Percentiles rank a stretch among this genome's conserved stretches.
phyloP scores from a whole-genome alignment of 2,888 invertebrate genomes.

The Romanomermis culicivorax region DNA sequence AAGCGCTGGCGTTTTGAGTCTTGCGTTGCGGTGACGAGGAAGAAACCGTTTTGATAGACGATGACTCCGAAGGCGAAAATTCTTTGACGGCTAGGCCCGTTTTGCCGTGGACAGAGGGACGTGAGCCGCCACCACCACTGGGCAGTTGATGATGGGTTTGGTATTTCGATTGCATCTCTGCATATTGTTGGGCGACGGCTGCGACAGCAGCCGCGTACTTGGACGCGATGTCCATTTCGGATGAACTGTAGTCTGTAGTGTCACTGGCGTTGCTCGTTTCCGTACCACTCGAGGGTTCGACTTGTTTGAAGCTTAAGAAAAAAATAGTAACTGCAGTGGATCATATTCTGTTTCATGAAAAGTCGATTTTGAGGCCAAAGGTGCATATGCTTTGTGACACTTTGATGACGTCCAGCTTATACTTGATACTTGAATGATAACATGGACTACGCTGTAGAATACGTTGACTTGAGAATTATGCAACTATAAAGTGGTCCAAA shows the following conservation, averaged over 20 bases:
- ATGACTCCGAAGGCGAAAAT: background rate
- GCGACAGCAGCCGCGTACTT: constrained; percentile 3
- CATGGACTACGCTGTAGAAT: too few species aligned
- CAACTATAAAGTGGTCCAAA: too few species aligned
- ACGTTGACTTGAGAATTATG: too few species aligned
- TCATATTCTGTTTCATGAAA: too few species aligned
- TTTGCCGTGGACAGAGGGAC: background rate
- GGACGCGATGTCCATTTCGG: constrained; percentile 1
- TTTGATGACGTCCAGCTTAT: too few species aligned
- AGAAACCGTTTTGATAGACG: background rate
- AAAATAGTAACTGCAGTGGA: too few species aligned
- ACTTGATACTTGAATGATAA: too few species aligned
- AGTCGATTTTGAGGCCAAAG: too few species aligned
- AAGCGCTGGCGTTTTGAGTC: background rate
- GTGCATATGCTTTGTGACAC: too few species aligned
- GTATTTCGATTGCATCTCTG: background rate
- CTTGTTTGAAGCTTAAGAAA: too few species aligned
- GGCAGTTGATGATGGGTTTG: background rate
- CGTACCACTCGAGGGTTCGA: background rate
- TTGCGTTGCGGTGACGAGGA: background rate
- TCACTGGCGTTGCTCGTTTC: background rate
- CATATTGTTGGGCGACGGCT: constrained; percentile 2
- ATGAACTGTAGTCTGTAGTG: constrained; percentile 8
- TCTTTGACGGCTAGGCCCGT: background rate
- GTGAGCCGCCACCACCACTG: too few species aligned